Conservation (phyloP, 1,140 invertebrate genomes). For the Bombus superbus region DNA sequence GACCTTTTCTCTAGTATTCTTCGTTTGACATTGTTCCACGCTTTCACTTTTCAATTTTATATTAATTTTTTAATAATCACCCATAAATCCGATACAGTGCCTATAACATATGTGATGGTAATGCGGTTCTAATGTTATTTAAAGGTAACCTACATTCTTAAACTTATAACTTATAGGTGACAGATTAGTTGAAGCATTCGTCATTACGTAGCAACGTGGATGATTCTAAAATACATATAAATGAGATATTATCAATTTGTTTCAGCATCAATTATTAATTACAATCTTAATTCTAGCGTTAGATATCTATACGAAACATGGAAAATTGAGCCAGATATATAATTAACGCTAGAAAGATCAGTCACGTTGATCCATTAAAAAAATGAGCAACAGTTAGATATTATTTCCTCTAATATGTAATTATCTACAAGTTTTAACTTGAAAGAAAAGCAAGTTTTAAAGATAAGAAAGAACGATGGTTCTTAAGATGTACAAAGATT, state of each 20-base stretch:
- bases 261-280: background rate
- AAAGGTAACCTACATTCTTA: too few species aligned
- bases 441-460: too few species aligned
- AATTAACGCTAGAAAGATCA: too few species aligned
- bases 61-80: background rate
- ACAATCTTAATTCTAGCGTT: background rate
- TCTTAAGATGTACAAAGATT: too few species aligned
- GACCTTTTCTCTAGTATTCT: background rate
- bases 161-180: background rate
- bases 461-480: background rate
- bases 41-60: constrained; percentile 24
- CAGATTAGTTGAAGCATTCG: background rate
- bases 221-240: background rate
- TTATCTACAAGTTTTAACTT: too few species aligned
- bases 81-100: background rate
- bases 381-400: too few species aligned
- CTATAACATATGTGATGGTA: background rate
- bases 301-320: too few species aligned
- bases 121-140: too few species aligned
- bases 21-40: background rate
- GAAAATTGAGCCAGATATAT: too few species aligned
- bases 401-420: too few species aligned
- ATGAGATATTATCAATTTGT: background rate
- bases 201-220: background rate
- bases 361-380: too few species aligned